Percentiles rank a stretch among this genome's conserved stretches.
These are phyloP conservation scores for Drosophila setifemur DNA, from an alignment of 1,140 invertebrate species.

Conservation along the genomic window DNA sequence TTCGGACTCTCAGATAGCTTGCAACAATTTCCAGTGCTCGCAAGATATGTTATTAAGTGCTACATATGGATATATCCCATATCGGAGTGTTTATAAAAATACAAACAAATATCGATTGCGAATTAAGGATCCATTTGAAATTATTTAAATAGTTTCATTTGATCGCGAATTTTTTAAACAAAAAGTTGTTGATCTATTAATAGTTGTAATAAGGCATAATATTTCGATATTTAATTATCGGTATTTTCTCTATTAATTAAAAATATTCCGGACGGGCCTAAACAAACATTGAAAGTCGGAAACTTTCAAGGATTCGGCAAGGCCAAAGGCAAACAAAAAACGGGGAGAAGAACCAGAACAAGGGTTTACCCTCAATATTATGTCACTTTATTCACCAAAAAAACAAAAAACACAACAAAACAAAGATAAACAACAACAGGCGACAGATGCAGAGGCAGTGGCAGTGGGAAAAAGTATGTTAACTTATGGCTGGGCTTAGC, in stretches of 20 bases:
- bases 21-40: neutral
- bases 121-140: no score
- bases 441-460: slow-evolving; percentile 42
- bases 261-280: neutral
- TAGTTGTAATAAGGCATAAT: no score
- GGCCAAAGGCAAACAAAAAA: slow-evolving; percentile 28
- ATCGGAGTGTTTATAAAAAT: no score
- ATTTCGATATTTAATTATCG: no score
- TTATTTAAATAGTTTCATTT: no score
- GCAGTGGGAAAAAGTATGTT: slow-evolving; percentile 21
- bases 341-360: slow-evolving; percentile 13
- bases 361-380: slow-evolving; percentile 35
- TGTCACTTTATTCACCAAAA: slow-evolving; percentile 39
- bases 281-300: slow-evolving; percentile 24
- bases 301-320: slow-evolving; percentile 29
- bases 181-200: no score
- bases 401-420: slow-evolving; percentile 4
- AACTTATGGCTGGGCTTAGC: slow-evolving; percentile 43
- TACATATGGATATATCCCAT: no score
- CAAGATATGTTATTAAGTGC: no score
- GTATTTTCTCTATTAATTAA: no score
- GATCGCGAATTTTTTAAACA: no score
- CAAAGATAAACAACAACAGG: slow-evolving; percentile 47
- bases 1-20: neutral
- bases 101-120: no score